Percentiles rank a stretch among this genome's conserved stretches.
Evolutionary conservation across 2,888 invertebrate genomes (phyloP).

Genomic region (Parnassius orleans): DNA sequence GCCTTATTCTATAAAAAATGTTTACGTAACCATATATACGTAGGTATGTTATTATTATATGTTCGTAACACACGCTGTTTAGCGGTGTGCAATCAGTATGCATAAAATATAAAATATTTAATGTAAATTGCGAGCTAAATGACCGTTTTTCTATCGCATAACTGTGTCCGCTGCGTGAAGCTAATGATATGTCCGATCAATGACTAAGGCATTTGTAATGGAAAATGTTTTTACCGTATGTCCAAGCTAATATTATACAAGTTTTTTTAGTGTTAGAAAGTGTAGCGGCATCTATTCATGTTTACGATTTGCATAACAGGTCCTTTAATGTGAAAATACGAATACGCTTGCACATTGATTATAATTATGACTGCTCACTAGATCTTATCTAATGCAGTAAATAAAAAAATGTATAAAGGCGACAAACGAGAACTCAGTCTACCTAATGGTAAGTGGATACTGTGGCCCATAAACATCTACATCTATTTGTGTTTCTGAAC

Average conservation of each 20-base stretch:
- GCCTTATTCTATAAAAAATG: too few relatives aligned
- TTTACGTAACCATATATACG: too few relatives aligned
- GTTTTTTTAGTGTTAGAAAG: constrained; percentile 5
- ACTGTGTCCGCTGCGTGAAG: neutral
- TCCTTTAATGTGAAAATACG: neutral
- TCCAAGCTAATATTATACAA: constrained; percentile 2
- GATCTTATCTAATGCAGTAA: neutral
- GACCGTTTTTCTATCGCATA: constrained; percentile 30
- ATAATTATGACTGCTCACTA: neutral
- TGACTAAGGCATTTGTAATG: constrained; percentile 3
- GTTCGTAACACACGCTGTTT: neutral
- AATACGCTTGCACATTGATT: neutral
- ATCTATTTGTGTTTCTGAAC: too few relatives aligned
- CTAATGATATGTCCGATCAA: constrained; percentile 3
- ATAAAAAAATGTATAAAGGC: too few relatives aligned
- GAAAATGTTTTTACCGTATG: constrained; percentile 1
- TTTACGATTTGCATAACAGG: constrained; percentile 2
- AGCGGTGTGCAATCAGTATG: neutral
- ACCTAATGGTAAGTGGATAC: too few relatives aligned
- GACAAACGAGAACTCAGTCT: too few relatives aligned
- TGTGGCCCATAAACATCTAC: too few relatives aligned
- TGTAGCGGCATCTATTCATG: neutral
- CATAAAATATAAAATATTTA: neutral
- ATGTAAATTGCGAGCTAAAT: constrained; percentile 27
- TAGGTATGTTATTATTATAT: too few relatives aligned